phyloP scores from a whole-genome alignment of 2,888 invertebrate species.

The Meiosimyza platycephala region DNA sequence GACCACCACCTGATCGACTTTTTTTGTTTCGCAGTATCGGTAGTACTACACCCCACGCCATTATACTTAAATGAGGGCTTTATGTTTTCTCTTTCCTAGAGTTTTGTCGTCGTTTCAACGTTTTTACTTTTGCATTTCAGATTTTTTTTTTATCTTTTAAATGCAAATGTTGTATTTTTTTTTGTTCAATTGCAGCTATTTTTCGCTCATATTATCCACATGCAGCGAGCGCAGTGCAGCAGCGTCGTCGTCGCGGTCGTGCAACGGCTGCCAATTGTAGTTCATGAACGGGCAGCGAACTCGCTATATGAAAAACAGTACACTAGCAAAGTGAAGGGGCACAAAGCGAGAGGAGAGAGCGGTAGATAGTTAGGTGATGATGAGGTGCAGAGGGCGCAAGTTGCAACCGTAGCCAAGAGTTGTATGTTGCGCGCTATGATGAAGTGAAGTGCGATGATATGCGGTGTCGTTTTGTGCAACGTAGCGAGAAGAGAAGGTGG shows the following conservation, averaged over 20 bases:
- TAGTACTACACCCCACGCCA: too few relatives aligned
- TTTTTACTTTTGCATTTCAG: not conserved
- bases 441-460: not conserved
- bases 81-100: not conserved
- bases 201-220: slow-evolving; percentile 11
- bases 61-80: too few relatives aligned
- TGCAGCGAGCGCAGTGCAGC: slow-evolving; percentile 18
- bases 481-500: not conserved
- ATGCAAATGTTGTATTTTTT: slow-evolving; percentile 18
- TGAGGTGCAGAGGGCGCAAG: not conserved
- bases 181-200: not conserved
- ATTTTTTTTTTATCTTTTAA: not conserved
- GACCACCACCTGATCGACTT: too few relatives aligned
- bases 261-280: slow-evolving; percentile 42
- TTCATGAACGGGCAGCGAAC: slow-evolving; percentile 50
- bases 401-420: not conserved
- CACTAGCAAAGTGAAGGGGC: slow-evolving; percentile 22
- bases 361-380: not conserved
- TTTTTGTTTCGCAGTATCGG: too few relatives aligned
- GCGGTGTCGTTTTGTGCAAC: not conserved
- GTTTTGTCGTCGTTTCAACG: not conserved
- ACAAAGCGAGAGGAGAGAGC: not conserved
- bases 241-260: not conserved
- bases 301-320: slow-evolving; percentile 29
- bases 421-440: not conserved